These are phyloP conservation scores for Adelosebastes latens DNA, from an alignment of 2,797 vertebrate species.

Conservation along the genomic window DNA sequence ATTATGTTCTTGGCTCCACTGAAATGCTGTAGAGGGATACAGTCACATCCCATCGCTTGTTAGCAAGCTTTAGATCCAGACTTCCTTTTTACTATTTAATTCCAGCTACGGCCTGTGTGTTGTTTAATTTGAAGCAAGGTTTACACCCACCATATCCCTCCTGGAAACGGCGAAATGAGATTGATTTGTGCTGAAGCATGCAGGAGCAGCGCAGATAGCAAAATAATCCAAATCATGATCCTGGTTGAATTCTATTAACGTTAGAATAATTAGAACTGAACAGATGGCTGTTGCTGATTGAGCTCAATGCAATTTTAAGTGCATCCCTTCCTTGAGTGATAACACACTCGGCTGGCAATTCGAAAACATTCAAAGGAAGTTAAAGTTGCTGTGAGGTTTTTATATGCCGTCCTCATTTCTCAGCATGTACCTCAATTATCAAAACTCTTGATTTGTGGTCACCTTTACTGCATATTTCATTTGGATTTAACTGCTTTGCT, in stretches of 20 bases:
- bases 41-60: constrained; percentile 44
- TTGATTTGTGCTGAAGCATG: constrained; percentile 45
- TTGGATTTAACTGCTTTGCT: not conserved
- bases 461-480: not conserved
- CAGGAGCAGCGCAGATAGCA: constrained; percentile 11
- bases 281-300: constrained; percentile 58
- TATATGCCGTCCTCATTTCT: not conserved
- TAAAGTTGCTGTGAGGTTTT: not conserved
- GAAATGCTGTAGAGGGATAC: constrained; percentile 41
- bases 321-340: constrained; percentile 13
- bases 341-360: constrained; percentile 7
- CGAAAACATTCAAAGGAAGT: not conserved
- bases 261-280: constrained; percentile 54
- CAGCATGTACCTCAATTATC: not conserved
- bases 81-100: constrained; percentile 37
- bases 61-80: constrained; percentile 25
- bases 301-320: constrained; percentile 40
- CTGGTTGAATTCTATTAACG: constrained; percentile 62
- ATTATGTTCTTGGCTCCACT: constrained; percentile 38
- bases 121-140: constrained; percentile 31
- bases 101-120: constrained; percentile 20
- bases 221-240: constrained; percentile 49
- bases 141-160: constrained; percentile 24
- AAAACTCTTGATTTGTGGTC: not conserved
- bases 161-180: constrained; percentile 38